Evolutionary conservation across 2,113 vertebrate genomes (phyloP), one percentile per base, ranked within the genome.

Genomic region (Vidua chalybeata): DNA sequence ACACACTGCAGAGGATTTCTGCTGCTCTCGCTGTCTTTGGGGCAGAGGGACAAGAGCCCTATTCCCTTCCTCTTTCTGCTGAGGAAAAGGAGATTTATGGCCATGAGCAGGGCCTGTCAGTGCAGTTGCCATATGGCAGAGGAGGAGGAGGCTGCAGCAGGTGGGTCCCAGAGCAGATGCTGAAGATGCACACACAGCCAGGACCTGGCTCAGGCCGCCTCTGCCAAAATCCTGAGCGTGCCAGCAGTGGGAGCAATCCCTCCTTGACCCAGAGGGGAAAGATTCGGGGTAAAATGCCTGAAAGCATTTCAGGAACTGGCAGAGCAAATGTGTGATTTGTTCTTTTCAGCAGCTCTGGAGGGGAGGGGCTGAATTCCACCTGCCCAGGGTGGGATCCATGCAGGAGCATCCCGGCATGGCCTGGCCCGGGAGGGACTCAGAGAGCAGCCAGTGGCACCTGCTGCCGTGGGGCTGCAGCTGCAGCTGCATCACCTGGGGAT

Each of bases 391-490:
- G 69, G 55, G 28, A 28, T 8, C 31, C 6, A 6, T 2, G 37
- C 3, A 26, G 24, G 24, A 41, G 55, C 68, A 67, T 2, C 80
- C 69, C 43, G 13, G 62, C 48, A 5, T 1, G 15, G 63, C 19
- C 74, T 13, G 58, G 64, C 6, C 3, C 19, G 67, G 51, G 1
- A 31, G 9, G 43, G 12, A 23, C 18, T 5, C 33, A 27, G 0
- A 17, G 37, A 0, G 2, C 45, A 10, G 6, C 67, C 26, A 14
- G 17, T 3, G 2, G 45, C 77, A 20, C 18, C 28, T 4, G 10
- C 13, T 19, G 55, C 74, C 56, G 41, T 43, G 41, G 26, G 4
- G 35, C 35, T 3, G 7, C 55, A 23, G n/a, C 2, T 68, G 59
- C 43, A 9, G 61, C 43, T 9, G 45, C 81, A n/a, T 0, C 20